Evolutionary conservation across 2,888 invertebrate genomes (phyloP).

Genomic region (Theodoxus fluviatilis): DNA sequence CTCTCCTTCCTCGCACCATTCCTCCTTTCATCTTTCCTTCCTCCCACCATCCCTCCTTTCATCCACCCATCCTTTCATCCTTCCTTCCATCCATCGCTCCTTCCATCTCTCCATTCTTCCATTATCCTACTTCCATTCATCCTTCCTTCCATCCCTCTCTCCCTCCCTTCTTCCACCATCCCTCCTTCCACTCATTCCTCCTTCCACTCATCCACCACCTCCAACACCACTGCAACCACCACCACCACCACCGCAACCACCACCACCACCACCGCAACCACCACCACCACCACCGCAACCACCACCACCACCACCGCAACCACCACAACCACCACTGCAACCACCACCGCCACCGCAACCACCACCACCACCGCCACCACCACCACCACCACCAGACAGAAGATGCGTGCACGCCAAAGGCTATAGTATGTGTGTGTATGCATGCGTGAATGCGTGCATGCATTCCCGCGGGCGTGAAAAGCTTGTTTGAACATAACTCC

Average conservation of each 20-base stretch:
- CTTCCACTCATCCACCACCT: too few species aligned
- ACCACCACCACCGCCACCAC: not conserved
- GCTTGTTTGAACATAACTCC: too few species aligned
- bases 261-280: not conserved
- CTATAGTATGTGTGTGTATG: too few species aligned
- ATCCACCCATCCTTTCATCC: not conserved
- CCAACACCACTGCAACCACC: not conserved
- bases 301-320: not conserved
- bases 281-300: not conserved
- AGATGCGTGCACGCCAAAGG: too few species aligned
- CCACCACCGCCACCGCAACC: not conserved
- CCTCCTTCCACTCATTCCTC: conserved; percentile 20
- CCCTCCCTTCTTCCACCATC: conserved; percentile 17
- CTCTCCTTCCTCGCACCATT: not conserved
- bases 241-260: not conserved
- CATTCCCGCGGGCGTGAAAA: too few species aligned
- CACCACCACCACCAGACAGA: conserved; percentile 3
- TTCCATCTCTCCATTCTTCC: not conserved
- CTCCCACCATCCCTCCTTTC: not conserved
- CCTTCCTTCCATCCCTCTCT: not conserved
- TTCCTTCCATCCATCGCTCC: conserved; percentile 8
- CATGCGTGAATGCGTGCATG: too few species aligned
- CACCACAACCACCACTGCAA: not conserved
- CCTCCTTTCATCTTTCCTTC: not conserved
- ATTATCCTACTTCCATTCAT: too few species aligned